These are phyloP conservation scores for Anguilla pacifica DNA, from an alignment of 2,797 vertebrate genomes.

Conservation along the genomic window DNA sequence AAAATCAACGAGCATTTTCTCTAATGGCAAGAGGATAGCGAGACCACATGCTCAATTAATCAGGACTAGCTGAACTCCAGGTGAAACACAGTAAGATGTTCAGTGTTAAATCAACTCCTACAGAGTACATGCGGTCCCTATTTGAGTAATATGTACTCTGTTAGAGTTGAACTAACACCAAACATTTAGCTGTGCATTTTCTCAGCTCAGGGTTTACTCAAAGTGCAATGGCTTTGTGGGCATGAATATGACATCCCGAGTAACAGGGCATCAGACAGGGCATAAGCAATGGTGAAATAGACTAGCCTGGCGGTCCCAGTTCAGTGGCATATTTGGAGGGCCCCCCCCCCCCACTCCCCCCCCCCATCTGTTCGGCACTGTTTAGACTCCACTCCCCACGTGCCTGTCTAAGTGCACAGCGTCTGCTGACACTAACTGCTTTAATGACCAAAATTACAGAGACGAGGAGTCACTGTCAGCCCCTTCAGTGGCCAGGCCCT, in stretches of 20 bases:
- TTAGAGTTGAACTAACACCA: too few relatives aligned
- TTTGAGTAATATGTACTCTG: too few relatives aligned
- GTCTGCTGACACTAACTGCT: slow-evolving; percentile 61
- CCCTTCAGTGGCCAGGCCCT: slow-evolving; percentile 31
- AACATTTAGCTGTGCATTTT: too few relatives aligned
- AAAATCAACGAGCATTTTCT: not conserved
- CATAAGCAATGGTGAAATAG: not conserved
- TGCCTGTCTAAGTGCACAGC: slow-evolving; percentile 46
- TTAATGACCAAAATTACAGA: slow-evolving; percentile 62
- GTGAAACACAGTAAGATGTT: too few relatives aligned
- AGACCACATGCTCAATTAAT: too few relatives aligned
- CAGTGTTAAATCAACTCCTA: too few relatives aligned
- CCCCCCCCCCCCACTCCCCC: not conserved
- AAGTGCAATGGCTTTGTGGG: not conserved
- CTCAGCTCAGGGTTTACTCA: not conserved
- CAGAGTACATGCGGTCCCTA: too few relatives aligned
- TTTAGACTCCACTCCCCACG: slow-evolving; percentile 32
- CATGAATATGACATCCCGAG: not conserved
- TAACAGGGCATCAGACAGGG: not conserved
- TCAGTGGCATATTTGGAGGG: not conserved
- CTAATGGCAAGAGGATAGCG: too few relatives aligned
- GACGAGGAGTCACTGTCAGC: slow-evolving; percentile 43
- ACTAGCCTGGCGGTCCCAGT: not conserved
- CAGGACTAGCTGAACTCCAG: too few relatives aligned
- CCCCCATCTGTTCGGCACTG: not conserved